phyloP scores from a whole-genome alignment of 1,140 invertebrate species.

The Drosophila obscura region DNA sequence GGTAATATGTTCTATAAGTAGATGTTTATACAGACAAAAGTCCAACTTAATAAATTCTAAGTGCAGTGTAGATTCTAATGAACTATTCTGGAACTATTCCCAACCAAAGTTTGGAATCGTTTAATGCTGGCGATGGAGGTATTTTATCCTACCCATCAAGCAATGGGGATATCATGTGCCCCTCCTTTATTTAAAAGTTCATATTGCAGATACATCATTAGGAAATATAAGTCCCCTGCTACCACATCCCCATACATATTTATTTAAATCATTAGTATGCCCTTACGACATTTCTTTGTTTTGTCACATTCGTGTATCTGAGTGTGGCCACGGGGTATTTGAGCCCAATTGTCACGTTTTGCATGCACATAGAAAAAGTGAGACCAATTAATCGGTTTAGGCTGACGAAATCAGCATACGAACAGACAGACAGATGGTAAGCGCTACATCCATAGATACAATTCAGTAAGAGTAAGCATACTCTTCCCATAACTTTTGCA shows the following conservation, averaged over 20 bases:
- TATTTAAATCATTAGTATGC: too few species aligned
- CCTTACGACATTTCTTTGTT: neutral
- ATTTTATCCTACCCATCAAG: too few species aligned
- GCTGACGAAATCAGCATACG: neutral
- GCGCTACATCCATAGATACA: neutral
- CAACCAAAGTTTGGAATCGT: too few species aligned
- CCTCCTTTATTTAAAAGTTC: too few species aligned
- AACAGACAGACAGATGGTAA: neutral
- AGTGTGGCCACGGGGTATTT: slow-evolving; percentile 55
- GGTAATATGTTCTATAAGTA: too few species aligned
- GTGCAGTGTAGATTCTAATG: too few species aligned
- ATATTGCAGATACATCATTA: neutral
- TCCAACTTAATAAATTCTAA: neutral
- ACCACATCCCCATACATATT: too few species aligned
- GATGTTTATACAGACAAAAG: neutral
- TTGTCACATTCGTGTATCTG: slow-evolving; percentile 5
- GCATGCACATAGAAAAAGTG: slow-evolving; percentile 8
- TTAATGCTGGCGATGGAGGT: too few species aligned
- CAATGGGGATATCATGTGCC: too few species aligned
- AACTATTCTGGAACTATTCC: too few species aligned
- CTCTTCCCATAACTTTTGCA: neutral
- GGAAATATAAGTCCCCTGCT: slow-evolving; percentile 2
- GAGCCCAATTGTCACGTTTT: slow-evolving; percentile 59
- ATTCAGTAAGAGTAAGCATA: neutral
- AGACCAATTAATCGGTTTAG: slow-evolving; percentile 10